Conservation (phyloP, 2,113 vertebrate species). For the Pseudois nayaur region DNA sequence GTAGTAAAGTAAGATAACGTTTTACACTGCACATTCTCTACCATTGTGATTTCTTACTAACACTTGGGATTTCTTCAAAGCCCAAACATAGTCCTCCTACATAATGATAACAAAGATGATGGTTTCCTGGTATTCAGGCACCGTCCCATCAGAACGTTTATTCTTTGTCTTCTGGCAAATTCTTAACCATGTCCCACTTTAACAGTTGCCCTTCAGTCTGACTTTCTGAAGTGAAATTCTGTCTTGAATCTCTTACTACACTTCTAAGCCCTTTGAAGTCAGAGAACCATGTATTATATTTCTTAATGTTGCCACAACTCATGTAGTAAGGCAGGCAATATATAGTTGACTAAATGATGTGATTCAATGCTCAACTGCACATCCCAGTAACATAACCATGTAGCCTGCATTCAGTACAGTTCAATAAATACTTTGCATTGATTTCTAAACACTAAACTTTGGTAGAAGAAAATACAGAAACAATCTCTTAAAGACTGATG, state of each 20-base stretch:
- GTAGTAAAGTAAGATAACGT: neutral
- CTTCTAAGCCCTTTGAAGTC: neutral
- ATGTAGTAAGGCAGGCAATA: neutral
- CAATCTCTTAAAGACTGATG: conserved; percentile 30
- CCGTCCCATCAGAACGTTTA: conserved; percentile 18
- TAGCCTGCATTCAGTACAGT: neutral
- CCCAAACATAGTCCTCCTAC: neutral
- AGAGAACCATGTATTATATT: neutral
- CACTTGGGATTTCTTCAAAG: conserved; percentile 10
- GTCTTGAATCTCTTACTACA: neutral
- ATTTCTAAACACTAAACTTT: conserved; percentile 20
- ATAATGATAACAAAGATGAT: neutral
- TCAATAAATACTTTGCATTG: conserved; percentile 14
- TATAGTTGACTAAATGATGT: neutral
- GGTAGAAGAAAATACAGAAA: conserved; percentile 29
- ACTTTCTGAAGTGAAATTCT: neutral
- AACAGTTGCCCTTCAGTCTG: neutral
- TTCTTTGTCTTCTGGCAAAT: conserved; percentile 35
- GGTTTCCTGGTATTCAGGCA: neutral
- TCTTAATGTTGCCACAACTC: neutral
- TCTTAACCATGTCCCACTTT: conserved; percentile 23
- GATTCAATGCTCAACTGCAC: neutral
- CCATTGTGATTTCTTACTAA: neutral
- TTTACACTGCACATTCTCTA: neutral
- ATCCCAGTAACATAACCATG: neutral